phyloP scores from a whole-genome alignment of 2,113 vertebrate genomes.

The Xiphorhynchus elegans region DNA sequence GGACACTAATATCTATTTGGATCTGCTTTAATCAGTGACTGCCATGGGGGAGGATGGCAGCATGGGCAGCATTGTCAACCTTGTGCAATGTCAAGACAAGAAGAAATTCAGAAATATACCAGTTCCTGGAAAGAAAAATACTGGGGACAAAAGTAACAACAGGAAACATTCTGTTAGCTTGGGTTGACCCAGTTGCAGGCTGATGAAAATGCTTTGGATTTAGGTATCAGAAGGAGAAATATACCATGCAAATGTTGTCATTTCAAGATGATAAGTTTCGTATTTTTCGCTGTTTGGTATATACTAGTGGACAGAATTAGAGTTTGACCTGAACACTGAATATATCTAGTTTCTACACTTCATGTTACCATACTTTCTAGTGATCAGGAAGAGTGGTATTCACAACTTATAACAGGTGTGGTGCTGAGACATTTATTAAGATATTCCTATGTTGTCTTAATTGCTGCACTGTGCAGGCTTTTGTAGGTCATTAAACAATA shows the following conservation, averaged over 20 bases:
- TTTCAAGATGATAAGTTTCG: neutral
- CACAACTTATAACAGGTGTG: neutral
- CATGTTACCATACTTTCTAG: neutral
- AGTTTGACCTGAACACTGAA: neutral
- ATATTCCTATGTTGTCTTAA: neutral
- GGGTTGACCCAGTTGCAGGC: accelerated
- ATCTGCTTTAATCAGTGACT: neutral
- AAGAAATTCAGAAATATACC: neutral
- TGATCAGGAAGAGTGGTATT: neutral
- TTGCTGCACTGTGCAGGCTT: neutral
- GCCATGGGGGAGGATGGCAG: neutral
- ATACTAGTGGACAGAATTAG: neutral
- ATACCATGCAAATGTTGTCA: neutral
- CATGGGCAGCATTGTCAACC: neutral
- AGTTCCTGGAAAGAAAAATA: neutral
- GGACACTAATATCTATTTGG: neutral
- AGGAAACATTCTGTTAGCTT: neutral
- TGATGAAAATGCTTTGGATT: neutral
- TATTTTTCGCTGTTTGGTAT: neutral
- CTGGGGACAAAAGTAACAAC: neutral
- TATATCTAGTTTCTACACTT: neutral
- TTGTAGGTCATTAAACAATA: neutral
- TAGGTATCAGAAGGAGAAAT: neutral
- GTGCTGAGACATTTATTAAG: neutral
- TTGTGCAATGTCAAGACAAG: neutral